Percentiles rank a stretch among this genome's conserved stretches.
Conservation (phyloP, 64 coral and sea anemone genomes). For the Astreopora myriophthalma region DNA sequence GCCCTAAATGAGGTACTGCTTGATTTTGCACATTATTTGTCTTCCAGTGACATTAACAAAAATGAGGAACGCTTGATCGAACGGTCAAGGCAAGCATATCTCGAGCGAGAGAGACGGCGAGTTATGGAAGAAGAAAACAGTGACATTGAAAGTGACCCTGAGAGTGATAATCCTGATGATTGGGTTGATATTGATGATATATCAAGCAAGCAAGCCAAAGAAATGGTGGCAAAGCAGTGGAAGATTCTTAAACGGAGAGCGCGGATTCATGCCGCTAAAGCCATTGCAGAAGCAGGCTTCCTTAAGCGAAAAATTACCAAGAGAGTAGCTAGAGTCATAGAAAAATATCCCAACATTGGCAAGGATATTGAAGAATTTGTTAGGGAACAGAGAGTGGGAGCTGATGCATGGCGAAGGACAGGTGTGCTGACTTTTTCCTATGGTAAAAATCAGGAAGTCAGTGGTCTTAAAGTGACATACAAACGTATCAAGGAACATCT, state of each 20-base stretch:
- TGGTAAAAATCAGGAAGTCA: too few relatives aligned
- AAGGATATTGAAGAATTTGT: too few relatives aligned
- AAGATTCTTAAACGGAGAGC: not conserved
- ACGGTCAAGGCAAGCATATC: conserved; percentile 34
- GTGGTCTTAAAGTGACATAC: too few relatives aligned
- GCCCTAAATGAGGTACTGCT: conserved; percentile 28
- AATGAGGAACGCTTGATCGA: conserved; percentile 39
- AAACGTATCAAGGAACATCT: too few relatives aligned
- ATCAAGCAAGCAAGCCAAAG: too few relatives aligned
- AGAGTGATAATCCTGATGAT: too few relatives aligned
- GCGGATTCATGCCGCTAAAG: conserved; percentile 29
- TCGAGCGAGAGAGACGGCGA: conserved; percentile 10
- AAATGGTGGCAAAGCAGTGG: too few relatives aligned
- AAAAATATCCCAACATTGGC: too few relatives aligned
- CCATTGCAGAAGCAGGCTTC: conserved; percentile 12
- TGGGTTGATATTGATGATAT: not conserved
- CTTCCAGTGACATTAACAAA: conserved; percentile 22
- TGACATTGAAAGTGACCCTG: not conserved
- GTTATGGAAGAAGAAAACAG: not conserved
- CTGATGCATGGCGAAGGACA: too few relatives aligned
- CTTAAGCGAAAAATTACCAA: not conserved
- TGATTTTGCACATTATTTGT: conserved; percentile 46
- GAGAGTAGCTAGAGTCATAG: too few relatives aligned
- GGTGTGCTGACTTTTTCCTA: too few relatives aligned
- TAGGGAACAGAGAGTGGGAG: too few relatives aligned